Evolutionary conservation across 2,797 vertebrate species (phyloP).

Genomic region (Pseudomugil gertrudae): DNA sequence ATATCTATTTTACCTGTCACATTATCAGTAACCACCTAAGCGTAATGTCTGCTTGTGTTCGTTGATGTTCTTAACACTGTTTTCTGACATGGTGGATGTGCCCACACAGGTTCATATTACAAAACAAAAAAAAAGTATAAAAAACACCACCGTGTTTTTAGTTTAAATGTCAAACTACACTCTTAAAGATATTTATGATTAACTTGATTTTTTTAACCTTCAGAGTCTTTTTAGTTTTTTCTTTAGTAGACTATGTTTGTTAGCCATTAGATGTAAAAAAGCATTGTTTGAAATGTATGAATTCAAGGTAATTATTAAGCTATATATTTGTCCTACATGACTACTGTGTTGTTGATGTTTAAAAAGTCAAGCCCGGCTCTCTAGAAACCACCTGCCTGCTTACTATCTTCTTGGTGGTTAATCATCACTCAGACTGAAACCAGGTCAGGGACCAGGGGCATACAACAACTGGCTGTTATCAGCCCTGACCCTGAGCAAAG

Average conservation of each 20-base stretch:
- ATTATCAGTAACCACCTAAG: background rate
- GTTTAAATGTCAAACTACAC: background rate
- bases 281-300: conserved; percentile 31
- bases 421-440: conserved; percentile 84
- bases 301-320: conserved; percentile 49
- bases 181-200: background rate
- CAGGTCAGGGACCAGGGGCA: conserved; percentile 63
- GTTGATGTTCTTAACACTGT: conserved; percentile 8
- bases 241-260: background rate
- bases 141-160: background rate
- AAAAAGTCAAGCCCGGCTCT: conserved; percentile 34
- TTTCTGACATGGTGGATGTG: conserved; percentile 5
- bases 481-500: conserved; percentile 69
- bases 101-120: background rate
- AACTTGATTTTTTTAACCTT: background rate
- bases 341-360: conserved; percentile 42
- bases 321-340: conserved; percentile 6
- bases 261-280: conserved; percentile 5
- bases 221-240: background rate
- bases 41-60: background rate
- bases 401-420: conserved; percentile 71
- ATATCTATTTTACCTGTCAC: background rate
- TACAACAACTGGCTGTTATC: conserved; percentile 67
- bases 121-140: background rate
- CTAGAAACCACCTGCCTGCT: conserved; percentile 63